phyloP scores from a whole-genome alignment of 2,888 invertebrate species.

The Rhyacophila evoluta region DNA sequence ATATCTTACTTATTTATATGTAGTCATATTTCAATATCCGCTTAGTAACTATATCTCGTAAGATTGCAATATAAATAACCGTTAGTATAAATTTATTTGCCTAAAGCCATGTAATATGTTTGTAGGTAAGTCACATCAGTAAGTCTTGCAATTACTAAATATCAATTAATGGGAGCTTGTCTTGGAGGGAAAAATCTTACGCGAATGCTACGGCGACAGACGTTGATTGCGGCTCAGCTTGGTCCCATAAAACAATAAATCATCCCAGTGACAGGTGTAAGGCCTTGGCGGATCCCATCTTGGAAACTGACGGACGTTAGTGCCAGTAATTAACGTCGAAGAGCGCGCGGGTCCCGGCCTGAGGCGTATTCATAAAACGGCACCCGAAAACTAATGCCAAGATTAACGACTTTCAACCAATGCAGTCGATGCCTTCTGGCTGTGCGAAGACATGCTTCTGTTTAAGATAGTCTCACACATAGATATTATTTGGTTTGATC shows the following conservation, averaged over 20 bases:
- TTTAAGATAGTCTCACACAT: neutral
- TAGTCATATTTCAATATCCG: too few species aligned
- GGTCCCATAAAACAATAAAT: slow-evolving; percentile 44
- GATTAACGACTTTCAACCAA: slow-evolving; percentile 50
- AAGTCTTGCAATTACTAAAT: neutral
- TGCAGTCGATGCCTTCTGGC: slow-evolving; percentile 35
- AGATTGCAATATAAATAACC: too few species aligned
- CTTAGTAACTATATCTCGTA: too few species aligned
- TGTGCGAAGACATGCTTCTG: slow-evolving; percentile 27
- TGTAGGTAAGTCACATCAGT: neutral
- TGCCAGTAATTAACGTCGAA: slow-evolving; percentile 45
- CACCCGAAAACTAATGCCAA: slow-evolving; percentile 43
- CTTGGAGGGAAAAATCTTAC: slow-evolving; percentile 25
- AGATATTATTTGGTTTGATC: too few species aligned
- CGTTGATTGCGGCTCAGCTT: slow-evolving; percentile 45
- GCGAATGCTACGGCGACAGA: slow-evolving; percentile 40
- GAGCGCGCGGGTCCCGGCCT: slow-evolving; percentile 7
- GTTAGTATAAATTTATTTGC: too few species aligned
- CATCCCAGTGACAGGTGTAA: slow-evolving; percentile 51
- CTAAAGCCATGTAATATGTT: too few species aligned
- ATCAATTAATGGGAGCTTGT: neutral
- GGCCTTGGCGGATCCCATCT: slow-evolving; percentile 32
- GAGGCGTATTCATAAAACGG: slow-evolving; percentile 19
- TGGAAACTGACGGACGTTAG: slow-evolving; percentile 35
- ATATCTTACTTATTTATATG: too few species aligned